phyloP scores from a whole-genome alignment of 1,140 invertebrate species.

The Bombus turneri region DNA sequence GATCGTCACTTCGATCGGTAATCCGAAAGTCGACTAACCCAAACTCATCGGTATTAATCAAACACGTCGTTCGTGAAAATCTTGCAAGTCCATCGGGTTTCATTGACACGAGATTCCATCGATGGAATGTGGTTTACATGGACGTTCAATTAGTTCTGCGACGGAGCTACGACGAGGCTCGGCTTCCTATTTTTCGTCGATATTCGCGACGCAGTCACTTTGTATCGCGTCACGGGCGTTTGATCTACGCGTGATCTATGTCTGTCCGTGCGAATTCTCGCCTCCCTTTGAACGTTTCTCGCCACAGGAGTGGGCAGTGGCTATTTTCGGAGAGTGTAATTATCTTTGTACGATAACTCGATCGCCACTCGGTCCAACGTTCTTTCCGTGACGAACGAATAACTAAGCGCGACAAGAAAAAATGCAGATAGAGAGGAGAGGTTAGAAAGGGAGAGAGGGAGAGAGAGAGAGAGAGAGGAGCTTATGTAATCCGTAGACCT shows the following conservation, averaged over 20 bases:
- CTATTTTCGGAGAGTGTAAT: conserved; percentile 74
- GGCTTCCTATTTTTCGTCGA: neutral
- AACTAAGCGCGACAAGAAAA: neutral
- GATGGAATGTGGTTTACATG: neutral
- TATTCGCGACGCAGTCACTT: neutral
- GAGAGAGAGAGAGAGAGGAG: conserved; percentile 6
- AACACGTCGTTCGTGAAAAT: neutral
- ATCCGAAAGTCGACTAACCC: neutral
- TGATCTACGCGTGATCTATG: conserved; percentile 42
- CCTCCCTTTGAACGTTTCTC: neutral
- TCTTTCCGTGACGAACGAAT: neutral
- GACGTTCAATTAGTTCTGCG: neutral
- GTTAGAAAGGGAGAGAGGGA: neutral
- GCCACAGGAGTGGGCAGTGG: conserved; percentile 25
- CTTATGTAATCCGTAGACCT: conserved; percentile 76
- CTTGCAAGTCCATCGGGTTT: neutral
- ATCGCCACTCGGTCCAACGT: conserved; percentile 46
- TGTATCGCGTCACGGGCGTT: conserved; percentile 8
- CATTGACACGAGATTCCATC: neutral
- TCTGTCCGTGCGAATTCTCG: conserved; percentile 4
- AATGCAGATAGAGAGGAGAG: neutral
- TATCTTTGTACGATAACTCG: conserved; percentile 72
- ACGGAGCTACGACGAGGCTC: neutral
- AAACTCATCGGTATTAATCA: neutral
- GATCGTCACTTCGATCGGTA: neutral